phyloP scores from a whole-genome alignment of 2,888 invertebrate species.

The Scaptomyza tumidula region DNA sequence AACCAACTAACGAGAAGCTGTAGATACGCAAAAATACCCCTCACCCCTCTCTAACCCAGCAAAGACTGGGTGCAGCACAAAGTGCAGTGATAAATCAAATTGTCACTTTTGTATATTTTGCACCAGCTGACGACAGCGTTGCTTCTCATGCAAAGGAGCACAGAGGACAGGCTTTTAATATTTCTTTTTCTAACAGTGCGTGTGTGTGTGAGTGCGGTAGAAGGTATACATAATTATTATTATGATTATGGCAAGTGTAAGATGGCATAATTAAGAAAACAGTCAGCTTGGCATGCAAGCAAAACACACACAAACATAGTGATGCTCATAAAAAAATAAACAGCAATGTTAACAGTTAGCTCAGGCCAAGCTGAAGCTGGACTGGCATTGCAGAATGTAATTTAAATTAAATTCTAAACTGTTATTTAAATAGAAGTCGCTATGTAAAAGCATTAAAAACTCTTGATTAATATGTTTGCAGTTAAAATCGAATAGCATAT shows the following conservation, averaged over 20 bases:
- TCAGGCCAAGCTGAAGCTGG: background rate
- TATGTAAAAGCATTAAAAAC: background rate
- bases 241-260: conserved; percentile 70
- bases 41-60: background rate
- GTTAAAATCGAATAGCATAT: background rate
- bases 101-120: conserved; percentile 82
- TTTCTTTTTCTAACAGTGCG: conserved; percentile 19
- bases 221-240: conserved; percentile 62
- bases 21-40: conserved; percentile 3
- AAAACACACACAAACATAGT: background rate
- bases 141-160: conserved; percentile 14
- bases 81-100: conserved; percentile 84
- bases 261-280: conserved; percentile 69
- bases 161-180: conserved; percentile 43
- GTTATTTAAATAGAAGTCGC: too few relatives aligned
- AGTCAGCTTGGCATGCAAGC: conserved; percentile 54
- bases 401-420: background rate
- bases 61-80: conserved; percentile 53
- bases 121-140: conserved; percentile 71
- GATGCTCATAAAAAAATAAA: background rate
- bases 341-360: background rate
- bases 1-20: conserved; percentile 45
- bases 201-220: conserved; percentile 19
- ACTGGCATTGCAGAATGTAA: too few relatives aligned
- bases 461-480: background rate